Evolutionary conservation across 2,113 vertebrate species (phyloP).

Genomic region (Neodontobutis hainanensis): DNA sequence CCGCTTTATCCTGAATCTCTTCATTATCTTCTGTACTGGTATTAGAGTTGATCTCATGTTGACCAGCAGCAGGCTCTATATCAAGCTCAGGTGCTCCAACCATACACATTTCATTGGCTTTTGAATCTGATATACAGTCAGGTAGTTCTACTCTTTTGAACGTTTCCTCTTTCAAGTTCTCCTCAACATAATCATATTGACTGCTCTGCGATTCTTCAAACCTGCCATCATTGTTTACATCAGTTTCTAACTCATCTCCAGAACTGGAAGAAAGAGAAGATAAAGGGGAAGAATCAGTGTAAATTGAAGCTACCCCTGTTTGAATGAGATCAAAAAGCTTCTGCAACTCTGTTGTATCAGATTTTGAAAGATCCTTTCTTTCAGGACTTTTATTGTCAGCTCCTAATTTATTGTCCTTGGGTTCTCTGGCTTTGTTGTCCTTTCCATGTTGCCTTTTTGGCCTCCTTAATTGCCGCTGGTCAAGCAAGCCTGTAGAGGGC

Average conservation of each 20-base stretch:
- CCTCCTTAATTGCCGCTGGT: constrained; percentile 80
- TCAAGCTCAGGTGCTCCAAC: constrained; percentile 31
- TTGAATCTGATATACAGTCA: constrained; percentile 78
- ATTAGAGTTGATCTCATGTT: neutral
- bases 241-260: constrained; percentile 19
- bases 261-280: constrained; percentile 27
- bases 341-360: constrained; percentile 66
- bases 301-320: constrained; percentile 32
- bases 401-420: neutral
- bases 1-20: constrained; percentile 2
- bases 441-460: constrained; percentile 39
- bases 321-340: constrained; percentile 75
- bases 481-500: constrained; percentile 83
- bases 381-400: constrained; percentile 8
- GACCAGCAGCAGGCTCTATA: constrained; percentile 26
- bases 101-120: constrained; percentile 58
- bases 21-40: neutral
- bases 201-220: constrained; percentile 16
- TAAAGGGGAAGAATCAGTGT: constrained; percentile 25
- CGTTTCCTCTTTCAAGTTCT: neutral
- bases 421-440: constrained; percentile 5
- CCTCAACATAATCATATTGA: constrained; percentile 23
- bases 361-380: constrained; percentile 4
- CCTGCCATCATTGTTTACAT: constrained; percentile 5
- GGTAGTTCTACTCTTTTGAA: constrained; percentile 59